Conservation (phyloP, 2,888 invertebrate genomes). For the Pachycephus smyrnensis region DNA sequence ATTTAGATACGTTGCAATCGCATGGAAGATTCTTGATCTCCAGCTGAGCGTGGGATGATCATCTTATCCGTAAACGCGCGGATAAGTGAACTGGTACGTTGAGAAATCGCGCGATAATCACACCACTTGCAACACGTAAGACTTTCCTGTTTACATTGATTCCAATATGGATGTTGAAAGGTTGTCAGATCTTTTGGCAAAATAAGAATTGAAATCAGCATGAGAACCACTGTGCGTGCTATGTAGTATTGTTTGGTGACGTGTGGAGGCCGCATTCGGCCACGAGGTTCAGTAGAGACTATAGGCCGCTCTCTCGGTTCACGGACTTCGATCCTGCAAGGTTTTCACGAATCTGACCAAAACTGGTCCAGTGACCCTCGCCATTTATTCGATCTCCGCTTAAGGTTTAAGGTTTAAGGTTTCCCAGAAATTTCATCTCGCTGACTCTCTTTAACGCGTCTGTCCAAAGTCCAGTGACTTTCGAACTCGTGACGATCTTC, state of each 20-base stretch:
- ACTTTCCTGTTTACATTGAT: neutral
- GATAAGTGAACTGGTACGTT: neutral
- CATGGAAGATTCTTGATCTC: neutral
- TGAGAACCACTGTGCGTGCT: neutral
- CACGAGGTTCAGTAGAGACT: neutral
- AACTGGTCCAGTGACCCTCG: neutral
- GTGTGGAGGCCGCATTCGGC: neutral
- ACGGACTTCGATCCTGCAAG: neutral
- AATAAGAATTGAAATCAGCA: neutral
- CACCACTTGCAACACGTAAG: neutral
- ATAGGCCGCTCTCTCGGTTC: neutral
- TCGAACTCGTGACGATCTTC: constrained; percentile 2
- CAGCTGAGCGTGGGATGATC: neutral
- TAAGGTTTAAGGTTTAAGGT: neutral
- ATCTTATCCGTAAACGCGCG: neutral
- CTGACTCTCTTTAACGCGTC: neutral
- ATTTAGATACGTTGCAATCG: neutral
- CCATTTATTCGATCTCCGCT: neutral
- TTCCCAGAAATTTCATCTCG: neutral
- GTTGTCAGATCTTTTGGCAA: neutral
- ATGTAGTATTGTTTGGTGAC: neutral
- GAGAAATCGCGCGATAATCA: neutral
- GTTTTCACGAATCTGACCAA: neutral
- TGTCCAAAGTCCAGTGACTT: constrained; percentile 12
- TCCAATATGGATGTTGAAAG: neutral